Evolutionary conservation across 2,797 vertebrate genomes (phyloP), one percentile per base, ranked within the genome.

Genomic region (Bryconaethiops microstoma): DNA sequence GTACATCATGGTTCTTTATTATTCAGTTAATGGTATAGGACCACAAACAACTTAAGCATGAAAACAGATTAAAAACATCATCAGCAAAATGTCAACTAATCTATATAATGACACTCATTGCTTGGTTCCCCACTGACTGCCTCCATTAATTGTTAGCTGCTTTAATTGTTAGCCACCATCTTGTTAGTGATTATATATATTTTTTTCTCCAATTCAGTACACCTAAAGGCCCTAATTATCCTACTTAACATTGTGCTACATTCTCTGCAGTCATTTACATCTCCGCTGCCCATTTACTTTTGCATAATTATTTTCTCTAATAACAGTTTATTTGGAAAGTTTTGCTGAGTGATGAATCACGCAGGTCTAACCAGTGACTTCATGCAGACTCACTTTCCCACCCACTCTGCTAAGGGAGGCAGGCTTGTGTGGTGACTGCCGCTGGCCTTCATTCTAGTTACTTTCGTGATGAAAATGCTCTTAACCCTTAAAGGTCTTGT

Each of bases 241-340:
- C 21, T 52, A 17, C 42, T 70, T 25, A 52, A 21, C 52, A 25
- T 19, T 42, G 29, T 4, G 67, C 50, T 55, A 50, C 52, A 67
- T 77, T 57, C 39, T 50, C 75, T 57, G n/a, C 19, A 42, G 10
- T 48, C 3, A n/a, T 78, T 60, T 60, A 48, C 39, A 45, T 59
- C 55, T 48, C 29, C 17, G 7, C 19, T 57, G n/a, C 35, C 2
- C 17, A 40, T 68, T 77, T 35, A 25, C 52, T 35, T 77, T 68
- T 21, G 2, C n/a, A 50, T 40, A 14, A 68, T 55, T 57, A 68
- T 17, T 70, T 40, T 52, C 68, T 70, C 12, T 50, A 21, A 52
- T 25, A 67, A 9, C 1, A 10, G 9, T 35, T 52, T 64, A 23
- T 64, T 29, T 54, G 52, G 60, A 77, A 68, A 14, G 7, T 55